Conservation (phyloP, 2,888 invertebrate genomes). For the Gnatocerus cornutus region DNA sequence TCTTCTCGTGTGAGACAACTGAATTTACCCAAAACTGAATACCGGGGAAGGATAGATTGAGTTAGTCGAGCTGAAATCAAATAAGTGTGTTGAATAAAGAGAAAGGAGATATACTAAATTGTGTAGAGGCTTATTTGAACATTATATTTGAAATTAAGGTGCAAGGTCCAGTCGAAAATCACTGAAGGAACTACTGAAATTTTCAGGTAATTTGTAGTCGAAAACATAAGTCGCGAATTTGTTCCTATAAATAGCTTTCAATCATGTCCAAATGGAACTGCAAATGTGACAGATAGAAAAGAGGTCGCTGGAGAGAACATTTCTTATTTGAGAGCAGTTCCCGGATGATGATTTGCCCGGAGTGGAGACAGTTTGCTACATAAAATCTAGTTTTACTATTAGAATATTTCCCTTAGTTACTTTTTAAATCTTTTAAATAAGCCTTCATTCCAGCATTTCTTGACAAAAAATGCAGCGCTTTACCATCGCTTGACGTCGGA, state of each 20-base stretch:
- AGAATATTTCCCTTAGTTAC: no score
- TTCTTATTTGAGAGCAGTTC: constrained; percentile 43
- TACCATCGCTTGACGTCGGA: neutral
- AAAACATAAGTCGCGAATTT: no score
- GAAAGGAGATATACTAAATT: constrained; percentile 44
- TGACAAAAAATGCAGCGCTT: neutral
- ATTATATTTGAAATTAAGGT: constrained; percentile 48
- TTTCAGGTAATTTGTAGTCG: constrained; percentile 1
- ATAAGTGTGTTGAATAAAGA: constrained; percentile 46
- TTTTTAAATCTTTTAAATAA: no score
- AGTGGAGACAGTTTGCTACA: constrained; percentile 46
- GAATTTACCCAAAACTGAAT: constrained; percentile 47
- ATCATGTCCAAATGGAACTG: constrained; percentile 17
- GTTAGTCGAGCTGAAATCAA: constrained; percentile 47
- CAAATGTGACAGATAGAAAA: constrained; percentile 9
- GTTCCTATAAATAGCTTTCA: neutral
- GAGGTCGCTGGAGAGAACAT: constrained; percentile 32
- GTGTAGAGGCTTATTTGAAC: constrained; percentile 47
- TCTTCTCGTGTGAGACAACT: constrained; percentile 46
- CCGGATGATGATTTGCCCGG: neutral
- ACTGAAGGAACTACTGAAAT: constrained; percentile 23
- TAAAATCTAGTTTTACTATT: no score
- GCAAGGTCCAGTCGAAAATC: constrained; percentile 28
- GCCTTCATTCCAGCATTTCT: no score
- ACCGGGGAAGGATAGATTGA: constrained; percentile 42